Percentiles rank a stretch among this genome's conserved stretches.
Evolutionary conservation across 2,888 invertebrate species (phyloP).

Genomic region (Luffia ferchaultella): DNA sequence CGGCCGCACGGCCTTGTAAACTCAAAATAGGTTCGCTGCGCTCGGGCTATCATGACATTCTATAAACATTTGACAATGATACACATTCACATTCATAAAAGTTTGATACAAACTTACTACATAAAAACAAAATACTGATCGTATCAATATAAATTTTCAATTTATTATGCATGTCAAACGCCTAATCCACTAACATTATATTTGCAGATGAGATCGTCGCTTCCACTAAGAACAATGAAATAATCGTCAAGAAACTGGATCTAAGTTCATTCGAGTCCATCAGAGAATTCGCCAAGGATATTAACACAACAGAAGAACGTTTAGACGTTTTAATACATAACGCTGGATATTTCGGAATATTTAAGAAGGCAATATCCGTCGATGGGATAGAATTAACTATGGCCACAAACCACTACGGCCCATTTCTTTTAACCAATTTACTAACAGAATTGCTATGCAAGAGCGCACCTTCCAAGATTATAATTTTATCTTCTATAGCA

Average conservation of each 20-base stretch:
- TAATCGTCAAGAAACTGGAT: conserved; percentile 78
- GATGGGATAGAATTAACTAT: conserved; percentile 90
- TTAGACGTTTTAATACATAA: conserved; percentile 89
- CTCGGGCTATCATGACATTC: no score
- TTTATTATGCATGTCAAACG: no score
- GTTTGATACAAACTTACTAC: no score
- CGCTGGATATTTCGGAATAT: conserved; percentile 82
- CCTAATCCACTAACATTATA: no score
- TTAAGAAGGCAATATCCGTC: conserved; percentile 72
- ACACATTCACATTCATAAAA: no score
- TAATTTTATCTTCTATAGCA: conserved; percentile 88
- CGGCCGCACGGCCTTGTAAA: no score
- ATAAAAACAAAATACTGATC: no score
- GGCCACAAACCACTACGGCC: conserved; percentile 94
- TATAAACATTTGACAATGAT: no score
- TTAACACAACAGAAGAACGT: conserved; percentile 74
- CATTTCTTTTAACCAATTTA: conserved; percentile 91
- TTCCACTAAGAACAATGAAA: conserved; percentile 73
- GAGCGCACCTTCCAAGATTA: conserved; percentile 77
- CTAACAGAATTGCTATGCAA: conserved; percentile 81
- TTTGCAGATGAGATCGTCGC: conserved; percentile 75
- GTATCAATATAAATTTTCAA: no score
- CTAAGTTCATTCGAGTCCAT: conserved; percentile 80
- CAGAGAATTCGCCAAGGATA: conserved; percentile 82
- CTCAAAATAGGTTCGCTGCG: no score